Conservation (phyloP, 2,888 invertebrate species). For the Drosophila putrida region DNA sequence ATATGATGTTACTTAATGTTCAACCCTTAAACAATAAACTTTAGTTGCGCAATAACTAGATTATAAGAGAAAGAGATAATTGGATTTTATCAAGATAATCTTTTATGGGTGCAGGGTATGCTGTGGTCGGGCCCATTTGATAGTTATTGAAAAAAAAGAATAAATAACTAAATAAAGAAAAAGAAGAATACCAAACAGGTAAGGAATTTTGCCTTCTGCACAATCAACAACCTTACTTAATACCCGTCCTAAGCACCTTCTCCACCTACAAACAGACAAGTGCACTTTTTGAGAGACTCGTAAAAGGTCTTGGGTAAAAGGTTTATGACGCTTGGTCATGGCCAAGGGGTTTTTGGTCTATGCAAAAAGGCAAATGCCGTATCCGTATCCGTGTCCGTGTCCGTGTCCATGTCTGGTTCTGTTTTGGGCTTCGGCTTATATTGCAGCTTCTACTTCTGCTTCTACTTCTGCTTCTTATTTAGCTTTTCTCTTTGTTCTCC, state of each 20-base stretch:
- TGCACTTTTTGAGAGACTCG: conserved; percentile 11
- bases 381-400: not conserved
- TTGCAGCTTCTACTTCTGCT: not conserved
- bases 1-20: no score
- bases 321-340: conserved; percentile 18
- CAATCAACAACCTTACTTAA: not conserved
- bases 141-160: no score
- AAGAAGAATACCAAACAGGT: no score
- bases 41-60: no score
- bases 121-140: not conserved
- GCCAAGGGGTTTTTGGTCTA: conserved; percentile 3
- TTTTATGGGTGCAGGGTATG: not conserved
- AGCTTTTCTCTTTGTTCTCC: not conserved
- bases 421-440: no score
- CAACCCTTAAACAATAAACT: no score
- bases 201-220: not conserved
- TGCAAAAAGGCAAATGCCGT: conserved; percentile 21
- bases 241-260: not conserved
- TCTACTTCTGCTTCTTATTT: not conserved
- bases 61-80: not conserved
- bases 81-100: not conserved
- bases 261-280: not conserved
- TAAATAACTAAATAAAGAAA: no score
- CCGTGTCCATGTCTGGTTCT: not conserved
- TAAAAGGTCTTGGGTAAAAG: conserved; percentile 36